Base-by-base conservation (phyloP, 2,797 vertebrate species). In the Harpagifer antarcticus region DNA sequence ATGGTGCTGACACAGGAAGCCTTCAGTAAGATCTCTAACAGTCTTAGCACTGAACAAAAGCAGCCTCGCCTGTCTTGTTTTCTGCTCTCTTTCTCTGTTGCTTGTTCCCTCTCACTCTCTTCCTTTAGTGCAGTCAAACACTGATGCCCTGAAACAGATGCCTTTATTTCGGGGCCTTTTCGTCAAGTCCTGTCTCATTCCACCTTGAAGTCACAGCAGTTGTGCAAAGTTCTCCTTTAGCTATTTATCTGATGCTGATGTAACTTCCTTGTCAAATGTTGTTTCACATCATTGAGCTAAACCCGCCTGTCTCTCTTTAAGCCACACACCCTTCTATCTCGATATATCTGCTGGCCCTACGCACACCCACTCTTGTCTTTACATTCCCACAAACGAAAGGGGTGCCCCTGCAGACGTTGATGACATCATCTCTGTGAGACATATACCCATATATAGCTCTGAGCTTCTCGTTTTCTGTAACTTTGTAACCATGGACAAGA, bases 401-500 rank as follows among this genome's bases (percentile, higher is more conserved):
- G 86, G 85, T 91, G 79, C 65, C 85, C 83, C 55, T 75, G 75
- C 27, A 71, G 56, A 63, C 53, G n/a, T 23, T 86, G 79, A 67
- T 95, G 92, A 96, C 95, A 94, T 96, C 95, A 96, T 94, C 85
- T 80, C 53, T 89, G 55, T 87, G 91, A 92, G 93, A 92, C 92
- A 86, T 37, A 81, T 86, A 86, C 66, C 93, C 92, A 85, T 94
- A 94, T 93, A 94, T 90, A 93, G 94, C 78, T 75, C 43, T 70
- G 57, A 79, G 63, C 65, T 55, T 72, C 72, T 70, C 72, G 57
- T 49, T 33, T 60, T 68, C 57, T 76, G 66, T 44, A 55, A 76
- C 42, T 68, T 81, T 10, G 62, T 63, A 27, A 72, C n/a, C 63
- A 64, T 54, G 45, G 56, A 61, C 64, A 67, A 67, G 17, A 15